Evolutionary conservation across 2,888 invertebrate genomes (phyloP).

Genomic region (Polia nebulosa): DNA sequence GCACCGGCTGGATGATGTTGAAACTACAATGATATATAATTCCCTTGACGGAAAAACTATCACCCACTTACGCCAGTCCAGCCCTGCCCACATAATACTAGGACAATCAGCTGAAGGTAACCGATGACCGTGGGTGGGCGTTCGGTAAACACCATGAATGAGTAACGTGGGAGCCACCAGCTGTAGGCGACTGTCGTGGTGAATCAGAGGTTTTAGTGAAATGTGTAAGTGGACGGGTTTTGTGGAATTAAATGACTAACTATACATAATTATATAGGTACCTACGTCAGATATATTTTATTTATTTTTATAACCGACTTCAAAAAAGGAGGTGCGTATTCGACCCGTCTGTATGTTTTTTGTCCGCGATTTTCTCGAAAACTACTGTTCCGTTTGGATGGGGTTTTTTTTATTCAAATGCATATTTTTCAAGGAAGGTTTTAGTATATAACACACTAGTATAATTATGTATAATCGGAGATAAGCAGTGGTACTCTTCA

Average conservation of each 20-base stretch:
- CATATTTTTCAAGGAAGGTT: no score
- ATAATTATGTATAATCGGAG: no score
- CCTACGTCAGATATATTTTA: not conserved
- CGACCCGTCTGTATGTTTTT: no score
- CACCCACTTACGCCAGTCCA: conserved; percentile 3
- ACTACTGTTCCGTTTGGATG: no score
- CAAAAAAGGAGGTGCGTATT: no score
- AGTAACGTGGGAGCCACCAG: conserved; percentile 60
- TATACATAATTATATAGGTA: no score
- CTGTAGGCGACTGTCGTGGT: conserved; percentile 23
- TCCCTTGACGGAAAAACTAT: not conserved
- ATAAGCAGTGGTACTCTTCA: no score
- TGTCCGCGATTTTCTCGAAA: no score
- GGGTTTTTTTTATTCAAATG: no score
- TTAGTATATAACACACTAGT: no score
- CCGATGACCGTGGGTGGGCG: conserved; percentile 69
- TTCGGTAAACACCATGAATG: conserved; percentile 74
- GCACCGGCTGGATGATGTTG: no score
- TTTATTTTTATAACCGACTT: no score
- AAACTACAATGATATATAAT: not conserved
- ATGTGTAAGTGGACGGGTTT: conserved; percentile 1
- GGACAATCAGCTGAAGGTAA: conserved; percentile 56
- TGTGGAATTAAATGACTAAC: not conserved
- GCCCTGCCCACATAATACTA: conserved; percentile 43
- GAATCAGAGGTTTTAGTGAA: not conserved